Evolutionary conservation across 2,797 vertebrate genomes (phyloP).

Genomic region (Mormyrus hasselquistii): DNA sequence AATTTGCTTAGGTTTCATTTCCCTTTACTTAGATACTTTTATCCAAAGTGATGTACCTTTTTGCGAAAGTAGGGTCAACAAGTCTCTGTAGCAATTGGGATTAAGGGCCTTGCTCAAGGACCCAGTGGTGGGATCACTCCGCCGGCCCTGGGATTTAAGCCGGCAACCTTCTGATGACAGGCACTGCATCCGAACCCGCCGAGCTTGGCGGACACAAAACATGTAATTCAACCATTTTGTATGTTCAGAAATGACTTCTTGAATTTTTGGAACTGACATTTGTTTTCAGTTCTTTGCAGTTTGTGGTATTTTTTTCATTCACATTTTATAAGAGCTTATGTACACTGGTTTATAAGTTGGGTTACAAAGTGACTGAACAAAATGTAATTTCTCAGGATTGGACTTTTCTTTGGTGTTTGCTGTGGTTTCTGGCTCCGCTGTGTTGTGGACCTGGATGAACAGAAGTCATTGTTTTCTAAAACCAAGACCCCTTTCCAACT

Average conservation of each 20-base stretch:
- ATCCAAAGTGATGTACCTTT: not conserved
- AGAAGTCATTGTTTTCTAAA: constrained; percentile 52
- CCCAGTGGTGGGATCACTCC: not conserved
- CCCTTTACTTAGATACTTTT: not conserved
- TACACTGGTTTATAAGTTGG: constrained; percentile 19
- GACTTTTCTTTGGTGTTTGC: constrained; percentile 23
- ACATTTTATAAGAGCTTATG: not conserved
- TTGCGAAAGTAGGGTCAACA: not conserved
- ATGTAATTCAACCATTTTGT: not conserved
- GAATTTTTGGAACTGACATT: not conserved
- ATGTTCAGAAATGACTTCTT: not conserved
- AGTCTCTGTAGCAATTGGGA: not conserved
- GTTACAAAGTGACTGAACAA: constrained; percentile 25
- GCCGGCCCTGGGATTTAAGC: not conserved
- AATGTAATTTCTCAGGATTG: constrained; percentile 12
- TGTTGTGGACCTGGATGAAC: constrained; percentile 44
- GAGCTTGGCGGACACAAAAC: not conserved
- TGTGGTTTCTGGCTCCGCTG: constrained; percentile 45
- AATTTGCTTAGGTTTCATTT: not conserved
- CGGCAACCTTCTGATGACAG: not conserved
- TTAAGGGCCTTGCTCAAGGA: not conserved
- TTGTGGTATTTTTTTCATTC: not conserved
- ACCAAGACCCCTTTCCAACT: constrained; percentile 25
- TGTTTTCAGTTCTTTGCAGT: not conserved
- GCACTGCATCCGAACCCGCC: not conserved